A percentile compares a stretch with the other conserved stretches of the same genome.
Conservation (phyloP, 2,113 vertebrate species). For the Pao palembangensis region DNA sequence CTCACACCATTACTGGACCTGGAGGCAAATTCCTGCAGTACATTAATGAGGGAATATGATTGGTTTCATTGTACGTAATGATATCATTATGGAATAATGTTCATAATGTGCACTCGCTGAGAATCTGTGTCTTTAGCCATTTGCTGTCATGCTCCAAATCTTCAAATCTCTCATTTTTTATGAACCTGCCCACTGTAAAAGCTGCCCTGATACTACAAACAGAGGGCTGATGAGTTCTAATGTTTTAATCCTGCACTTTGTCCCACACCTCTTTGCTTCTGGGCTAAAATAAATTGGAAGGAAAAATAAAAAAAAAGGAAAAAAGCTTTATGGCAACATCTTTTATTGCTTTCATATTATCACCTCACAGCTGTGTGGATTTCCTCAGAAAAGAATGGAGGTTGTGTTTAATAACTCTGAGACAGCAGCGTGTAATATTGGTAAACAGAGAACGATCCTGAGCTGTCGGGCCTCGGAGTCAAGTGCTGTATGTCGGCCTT, state of each 20-base stretch:
- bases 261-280: constrained; percentile 48
- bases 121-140: constrained; percentile 54
- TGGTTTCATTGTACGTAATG: constrained; percentile 67
- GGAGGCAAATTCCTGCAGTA: constrained; percentile 39
- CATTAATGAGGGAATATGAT: constrained; percentile 60
- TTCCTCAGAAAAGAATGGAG: constrained; percentile 38
- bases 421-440: constrained; percentile 34
- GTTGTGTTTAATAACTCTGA: constrained; percentile 56
- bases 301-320: constrained; percentile 49
- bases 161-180: constrained; percentile 46
- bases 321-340: constrained; percentile 40
- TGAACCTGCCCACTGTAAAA: constrained; percentile 37
- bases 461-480: constrained; percentile 3
- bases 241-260: constrained; percentile 42
- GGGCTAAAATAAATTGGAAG: constrained; percentile 59
- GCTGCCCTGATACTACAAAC: constrained; percentile 56
- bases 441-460: constrained; percentile 13
- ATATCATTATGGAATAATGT: constrained; percentile 66
- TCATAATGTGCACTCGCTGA: constrained; percentile 58
- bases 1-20: constrained; percentile 23
- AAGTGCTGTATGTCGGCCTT: constrained; percentile 16
- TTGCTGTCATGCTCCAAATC: constrained; percentile 42
- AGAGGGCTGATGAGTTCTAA: constrained; percentile 64
- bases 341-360: constrained; percentile 70
- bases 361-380: constrained; percentile 35